Conservation (phyloP, 1,140 invertebrate species). For the Scaptomyza pallida region DNA sequence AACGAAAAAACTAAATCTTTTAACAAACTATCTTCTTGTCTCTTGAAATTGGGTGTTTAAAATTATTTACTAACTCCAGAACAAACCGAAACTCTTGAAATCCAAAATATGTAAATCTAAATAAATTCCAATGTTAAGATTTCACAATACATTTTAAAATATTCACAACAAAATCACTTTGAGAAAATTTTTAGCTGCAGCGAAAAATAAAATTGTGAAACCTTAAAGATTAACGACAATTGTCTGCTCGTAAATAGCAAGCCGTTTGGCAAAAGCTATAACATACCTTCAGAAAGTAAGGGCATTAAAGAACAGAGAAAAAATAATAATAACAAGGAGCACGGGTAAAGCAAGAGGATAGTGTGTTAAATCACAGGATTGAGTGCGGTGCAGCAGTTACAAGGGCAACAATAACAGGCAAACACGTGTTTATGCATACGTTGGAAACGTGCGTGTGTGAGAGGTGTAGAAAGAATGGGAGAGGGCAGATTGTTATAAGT, state of each 20-base stretch:
- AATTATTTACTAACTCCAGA: too few species aligned
- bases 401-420: slow-evolving; percentile 33
- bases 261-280: slow-evolving; percentile 3
- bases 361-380: slow-evolving; percentile 15
- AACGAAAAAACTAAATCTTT: too few species aligned
- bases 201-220: too few species aligned
- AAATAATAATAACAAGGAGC: slow-evolving; percentile 2
- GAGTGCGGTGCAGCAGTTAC: slow-evolving; percentile 14
- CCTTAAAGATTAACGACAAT: slow-evolving; percentile 13
- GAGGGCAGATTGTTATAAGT: slow-evolving; percentile 47
- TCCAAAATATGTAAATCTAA: too few species aligned
- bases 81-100: too few species aligned
- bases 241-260: slow-evolving; percentile 21
- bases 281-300: background rate
- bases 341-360: background rate
- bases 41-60: too few species aligned
- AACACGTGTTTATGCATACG: slow-evolving; percentile 69
- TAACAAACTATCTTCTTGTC: too few species aligned
- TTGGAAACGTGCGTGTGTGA: background rate
- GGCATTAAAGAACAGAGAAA: slow-evolving; percentile 17
- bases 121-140: too few species aligned
- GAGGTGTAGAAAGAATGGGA: background rate
- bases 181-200: too few species aligned
- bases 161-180: background rate
- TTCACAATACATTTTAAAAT: background rate